phyloP scores from a whole-genome alignment of 2,797 vertebrate genomes.

The Cetoscarus ocellatus region DNA sequence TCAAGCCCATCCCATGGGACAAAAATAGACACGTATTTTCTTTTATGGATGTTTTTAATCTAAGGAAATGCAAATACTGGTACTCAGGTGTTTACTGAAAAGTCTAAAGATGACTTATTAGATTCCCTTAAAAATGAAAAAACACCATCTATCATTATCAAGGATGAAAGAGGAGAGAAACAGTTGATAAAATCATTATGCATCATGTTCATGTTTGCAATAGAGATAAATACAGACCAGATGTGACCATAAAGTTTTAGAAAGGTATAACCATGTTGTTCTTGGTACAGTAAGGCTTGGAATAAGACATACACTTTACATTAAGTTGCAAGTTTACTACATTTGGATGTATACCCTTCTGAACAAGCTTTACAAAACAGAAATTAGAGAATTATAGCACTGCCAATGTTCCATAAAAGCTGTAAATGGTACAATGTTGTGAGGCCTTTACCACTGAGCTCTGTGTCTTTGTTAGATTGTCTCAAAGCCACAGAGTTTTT shows the following conservation, averaged over 20 bases:
- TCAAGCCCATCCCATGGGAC: conserved; percentile 42
- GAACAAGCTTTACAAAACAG: no score
- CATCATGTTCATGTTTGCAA: conserved; percentile 2
- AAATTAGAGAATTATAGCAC: no score
- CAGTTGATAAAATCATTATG: background rate
- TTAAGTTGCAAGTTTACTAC: conserved; percentile 1
- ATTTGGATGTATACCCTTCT: no score
- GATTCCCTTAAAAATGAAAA: background rate
- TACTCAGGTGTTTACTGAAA: conserved; percentile 23
- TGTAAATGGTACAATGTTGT: no score
- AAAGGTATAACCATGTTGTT: background rate
- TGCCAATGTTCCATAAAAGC: no score
- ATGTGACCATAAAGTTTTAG: conserved; percentile 9
- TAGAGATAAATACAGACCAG: conserved; percentile 6
- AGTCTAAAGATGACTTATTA: conserved; percentile 9
- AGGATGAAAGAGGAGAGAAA: background rate
- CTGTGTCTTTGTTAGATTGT: no score
- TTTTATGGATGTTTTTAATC: conserved; percentile 65
- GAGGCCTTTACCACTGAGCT: no score
- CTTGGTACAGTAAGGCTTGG: background rate
- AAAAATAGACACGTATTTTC: conserved; percentile 34
- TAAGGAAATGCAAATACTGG: conserved; percentile 61
- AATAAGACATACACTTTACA: conserved; percentile 4
- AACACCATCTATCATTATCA: background rate
- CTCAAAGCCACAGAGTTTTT: no score